phyloP scores from a whole-genome alignment of 2,113 vertebrate species.

The Elgaria multicarinata region DNA sequence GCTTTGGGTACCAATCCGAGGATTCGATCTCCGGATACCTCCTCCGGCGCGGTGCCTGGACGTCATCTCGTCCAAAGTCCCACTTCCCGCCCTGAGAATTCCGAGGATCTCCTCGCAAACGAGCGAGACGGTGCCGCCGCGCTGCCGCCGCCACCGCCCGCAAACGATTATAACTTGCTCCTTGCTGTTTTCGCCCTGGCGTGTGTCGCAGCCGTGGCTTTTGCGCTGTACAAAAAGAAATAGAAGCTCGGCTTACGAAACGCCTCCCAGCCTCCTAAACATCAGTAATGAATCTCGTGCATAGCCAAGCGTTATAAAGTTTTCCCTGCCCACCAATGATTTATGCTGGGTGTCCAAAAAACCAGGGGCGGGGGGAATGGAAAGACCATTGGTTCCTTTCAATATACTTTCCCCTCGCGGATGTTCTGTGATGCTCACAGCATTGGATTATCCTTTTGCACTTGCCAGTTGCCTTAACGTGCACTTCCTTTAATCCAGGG shows the following conservation, averaged over 20 bases:
- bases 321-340: background rate
- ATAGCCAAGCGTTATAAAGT: background rate
- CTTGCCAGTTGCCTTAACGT: background rate
- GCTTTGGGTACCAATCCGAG: accelerated
- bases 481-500: background rate
- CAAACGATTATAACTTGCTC: accelerated
- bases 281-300: background rate
- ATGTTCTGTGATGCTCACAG: no score
- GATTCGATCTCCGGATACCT: background rate
- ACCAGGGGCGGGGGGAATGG: no score
- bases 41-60: accelerated
- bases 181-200: background rate
- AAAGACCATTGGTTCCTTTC: background rate
- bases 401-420: background rate
- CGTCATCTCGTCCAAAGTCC: background rate
- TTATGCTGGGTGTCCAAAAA: background rate
- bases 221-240: constrained; percentile 2
- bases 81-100: no score
- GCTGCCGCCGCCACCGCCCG: accelerated
- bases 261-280: background rate
- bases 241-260: background rate
- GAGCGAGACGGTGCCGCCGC: accelerated
- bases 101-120: background rate
- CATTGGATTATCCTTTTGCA: background rate
- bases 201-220: background rate